Conservation (phyloP, 64 coral and sea anemone genomes). For the Montipora efflorescens region DNA sequence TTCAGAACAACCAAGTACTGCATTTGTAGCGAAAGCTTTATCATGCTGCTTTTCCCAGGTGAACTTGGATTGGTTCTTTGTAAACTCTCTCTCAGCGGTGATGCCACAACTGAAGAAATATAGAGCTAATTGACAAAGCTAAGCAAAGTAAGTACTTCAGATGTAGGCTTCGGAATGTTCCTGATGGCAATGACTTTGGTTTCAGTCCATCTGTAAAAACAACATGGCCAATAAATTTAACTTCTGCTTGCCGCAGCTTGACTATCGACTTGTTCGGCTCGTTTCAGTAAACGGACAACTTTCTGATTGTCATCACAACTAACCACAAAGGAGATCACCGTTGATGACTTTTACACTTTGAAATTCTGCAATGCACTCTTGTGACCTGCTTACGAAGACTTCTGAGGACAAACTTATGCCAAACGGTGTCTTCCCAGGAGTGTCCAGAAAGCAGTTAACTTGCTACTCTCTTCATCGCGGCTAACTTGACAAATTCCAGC, state of each 20-base stretch:
- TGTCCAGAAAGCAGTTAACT: too few species aligned
- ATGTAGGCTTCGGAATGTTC: background rate
- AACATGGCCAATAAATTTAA: conserved; percentile 60
- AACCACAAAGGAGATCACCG: too few species aligned
- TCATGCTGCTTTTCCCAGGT: conserved; percentile 10
- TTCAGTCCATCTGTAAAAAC: conserved; percentile 7
- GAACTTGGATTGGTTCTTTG: background rate
- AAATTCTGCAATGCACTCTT: too few species aligned
- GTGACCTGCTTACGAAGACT: too few species aligned
- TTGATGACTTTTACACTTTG: too few species aligned
- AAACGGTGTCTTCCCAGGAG: too few species aligned
- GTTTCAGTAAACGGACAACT: background rate
- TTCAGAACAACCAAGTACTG: background rate
- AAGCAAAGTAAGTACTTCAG: conserved; percentile 33
- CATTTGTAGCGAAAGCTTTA: conserved; percentile 3
- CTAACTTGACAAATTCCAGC: too few species aligned
- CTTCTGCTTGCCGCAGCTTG: conserved; percentile 36
- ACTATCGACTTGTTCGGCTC: conserved; percentile 52
- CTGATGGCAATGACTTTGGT: conserved; percentile 32
- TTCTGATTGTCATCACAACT: too few species aligned
- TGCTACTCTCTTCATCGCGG: too few species aligned
- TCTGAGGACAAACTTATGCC: too few species aligned
- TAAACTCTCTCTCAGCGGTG: conserved; percentile 35
- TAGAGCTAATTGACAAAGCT: conserved; percentile 38
- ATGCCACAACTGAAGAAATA: background rate